These are phyloP conservation scores for Ciconia boyciana DNA, from an alignment of 2,113 vertebrate genomes.

Conservation along the genomic window DNA sequence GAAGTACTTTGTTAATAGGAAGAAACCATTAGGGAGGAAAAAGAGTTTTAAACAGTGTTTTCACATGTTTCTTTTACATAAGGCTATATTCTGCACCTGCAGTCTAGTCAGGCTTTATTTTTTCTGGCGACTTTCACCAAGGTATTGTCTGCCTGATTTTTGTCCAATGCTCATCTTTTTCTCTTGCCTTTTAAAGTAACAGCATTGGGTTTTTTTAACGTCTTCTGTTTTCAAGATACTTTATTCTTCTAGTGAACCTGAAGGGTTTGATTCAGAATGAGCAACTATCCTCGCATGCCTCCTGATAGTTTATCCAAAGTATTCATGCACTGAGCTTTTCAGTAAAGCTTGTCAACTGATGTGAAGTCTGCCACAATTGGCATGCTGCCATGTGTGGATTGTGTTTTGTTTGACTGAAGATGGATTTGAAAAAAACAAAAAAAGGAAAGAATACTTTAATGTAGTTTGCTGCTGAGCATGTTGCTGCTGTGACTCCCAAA, in stretches of 20 bases:
- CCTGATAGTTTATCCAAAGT: not conserved
- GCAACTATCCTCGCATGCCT: not conserved
- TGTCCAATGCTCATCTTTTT: not conserved
- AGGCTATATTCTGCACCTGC: not conserved
- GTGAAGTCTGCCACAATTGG: not conserved
- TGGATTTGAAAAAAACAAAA: not conserved
- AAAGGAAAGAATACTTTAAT: not conserved
- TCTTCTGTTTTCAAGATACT: not conserved
- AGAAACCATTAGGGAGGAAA: not conserved
- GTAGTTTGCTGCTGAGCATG: not conserved
- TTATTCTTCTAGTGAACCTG: not conserved
- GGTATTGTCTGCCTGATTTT: not conserved
- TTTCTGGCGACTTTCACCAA: not conserved
- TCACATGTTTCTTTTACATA: not conserved
- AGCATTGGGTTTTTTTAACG: rapidly evolving
- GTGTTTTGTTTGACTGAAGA: not conserved
- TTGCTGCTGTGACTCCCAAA: not conserved
- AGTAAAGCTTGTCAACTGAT: not conserved
- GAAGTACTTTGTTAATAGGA: not conserved
- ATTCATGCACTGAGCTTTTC: not conserved
- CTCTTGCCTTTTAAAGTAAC: not conserved
- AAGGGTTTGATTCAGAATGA: not conserved
- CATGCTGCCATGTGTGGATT: not conserved
- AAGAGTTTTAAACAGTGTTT: not conserved
- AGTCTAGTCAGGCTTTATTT: not conserved